Conservation (phyloP, 37 sponge, comb jelly and placozoan species). For the Amphimedon queenslandica region DNA sequence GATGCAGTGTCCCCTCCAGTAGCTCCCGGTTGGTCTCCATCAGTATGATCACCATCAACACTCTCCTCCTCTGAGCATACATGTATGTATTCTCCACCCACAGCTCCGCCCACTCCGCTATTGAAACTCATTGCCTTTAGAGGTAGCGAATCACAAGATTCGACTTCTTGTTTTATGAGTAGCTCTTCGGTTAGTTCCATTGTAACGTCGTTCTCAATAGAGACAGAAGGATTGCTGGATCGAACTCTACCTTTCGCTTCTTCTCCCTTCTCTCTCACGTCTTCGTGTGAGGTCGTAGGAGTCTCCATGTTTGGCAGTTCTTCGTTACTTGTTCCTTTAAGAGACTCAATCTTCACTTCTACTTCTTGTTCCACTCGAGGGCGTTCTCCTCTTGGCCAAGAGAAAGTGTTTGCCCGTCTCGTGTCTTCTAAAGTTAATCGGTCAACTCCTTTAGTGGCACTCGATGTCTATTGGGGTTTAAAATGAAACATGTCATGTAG, state of each 20-base stretch:
- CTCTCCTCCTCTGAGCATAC: conserved; percentile 40
- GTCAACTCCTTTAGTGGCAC: too few species aligned
- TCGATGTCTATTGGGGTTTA: too few species aligned
- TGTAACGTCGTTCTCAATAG: conserved; percentile 31
- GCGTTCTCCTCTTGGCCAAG: neutral
- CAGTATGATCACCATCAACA: conserved; percentile 11
- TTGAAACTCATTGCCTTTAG: conserved; percentile 12
- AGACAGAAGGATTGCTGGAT: conserved; percentile 34
- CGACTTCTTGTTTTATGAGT: conserved; percentile 9
- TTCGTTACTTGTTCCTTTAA: neutral
- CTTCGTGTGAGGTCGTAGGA: neutral
- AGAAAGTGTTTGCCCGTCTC: neutral
- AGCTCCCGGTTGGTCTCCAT: neutral
- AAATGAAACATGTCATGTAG: too few species aligned
- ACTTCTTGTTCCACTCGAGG: neutral
- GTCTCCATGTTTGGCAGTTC: neutral
- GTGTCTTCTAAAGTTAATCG: too few species aligned
- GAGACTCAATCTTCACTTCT: neutral
- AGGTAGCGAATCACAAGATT: conserved; percentile 16
- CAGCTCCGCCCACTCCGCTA: neutral
- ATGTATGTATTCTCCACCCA: too few species aligned
- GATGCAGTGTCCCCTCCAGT: neutral
- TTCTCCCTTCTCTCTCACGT: neutral
- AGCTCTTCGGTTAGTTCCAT: conserved; percentile 30
- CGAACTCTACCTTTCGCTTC: neutral